phyloP scores from a whole-genome alignment of 1,140 invertebrate species.

The Trachelipus rathkii region DNA sequence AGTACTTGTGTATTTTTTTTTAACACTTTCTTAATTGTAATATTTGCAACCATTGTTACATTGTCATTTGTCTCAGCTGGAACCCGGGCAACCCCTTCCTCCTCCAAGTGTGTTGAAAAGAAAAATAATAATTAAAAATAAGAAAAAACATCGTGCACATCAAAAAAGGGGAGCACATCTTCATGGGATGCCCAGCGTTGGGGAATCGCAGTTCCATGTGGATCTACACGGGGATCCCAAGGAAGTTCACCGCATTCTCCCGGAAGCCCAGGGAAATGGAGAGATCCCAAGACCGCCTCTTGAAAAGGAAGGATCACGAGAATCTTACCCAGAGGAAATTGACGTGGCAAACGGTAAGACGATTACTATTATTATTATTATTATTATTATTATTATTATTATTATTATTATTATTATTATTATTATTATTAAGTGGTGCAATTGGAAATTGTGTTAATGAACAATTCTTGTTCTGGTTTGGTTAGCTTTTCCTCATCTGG shows the following conservation, averaged over 20 bases:
- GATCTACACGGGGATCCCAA: slow-evolving; percentile 37
- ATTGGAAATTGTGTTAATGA: neutral
- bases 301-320: slow-evolving; percentile 59
- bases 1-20: too few relatives aligned
- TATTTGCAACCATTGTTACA: too few relatives aligned
- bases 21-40: too few relatives aligned
- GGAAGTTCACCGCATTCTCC: slow-evolving; percentile 47
- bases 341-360: slow-evolving; percentile 52
- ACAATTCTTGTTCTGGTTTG: slow-evolving; percentile 31
- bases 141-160: slow-evolving; percentile 90
- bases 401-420: too few relatives aligned
- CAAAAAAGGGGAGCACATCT: slow-evolving; percentile 49
- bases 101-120: slow-evolving; percentile 76
- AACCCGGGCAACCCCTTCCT: slow-evolving; percentile 73
- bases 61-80: slow-evolving; percentile 55
- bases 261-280: slow-evolving; percentile 48
- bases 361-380: too few relatives aligned
- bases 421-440: too few relatives aligned
- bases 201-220: slow-evolving; percentile 40
- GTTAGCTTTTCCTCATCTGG: slow-evolving; percentile 40
- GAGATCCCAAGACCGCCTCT: slow-evolving; percentile 52
- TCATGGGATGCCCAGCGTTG: slow-evolving; percentile 28
- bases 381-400: too few relatives aligned
- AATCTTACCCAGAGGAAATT: slow-evolving; percentile 57
- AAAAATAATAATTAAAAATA: slow-evolving; percentile 97